A percentile compares a stretch with the other conserved stretches of the same genome.
These are phyloP conservation scores for Otus sunia DNA, from an alignment of 2,113 vertebrate genomes.

Conservation along the genomic window DNA sequence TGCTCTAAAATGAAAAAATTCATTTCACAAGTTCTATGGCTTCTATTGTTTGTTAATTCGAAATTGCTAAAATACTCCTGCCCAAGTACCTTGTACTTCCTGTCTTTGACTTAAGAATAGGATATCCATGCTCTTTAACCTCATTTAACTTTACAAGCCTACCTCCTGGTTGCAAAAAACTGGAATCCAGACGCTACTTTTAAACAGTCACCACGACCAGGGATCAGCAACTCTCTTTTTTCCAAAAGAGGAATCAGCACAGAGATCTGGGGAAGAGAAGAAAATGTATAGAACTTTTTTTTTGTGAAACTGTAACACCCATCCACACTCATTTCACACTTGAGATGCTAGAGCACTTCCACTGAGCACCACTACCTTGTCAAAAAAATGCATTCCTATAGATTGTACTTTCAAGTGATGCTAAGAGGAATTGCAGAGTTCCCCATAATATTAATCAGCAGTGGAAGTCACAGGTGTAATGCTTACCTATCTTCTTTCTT, in stretches of 20 bases:
- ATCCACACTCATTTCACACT: neutral
- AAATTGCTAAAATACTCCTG: neutral
- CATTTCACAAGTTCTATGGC: neutral
- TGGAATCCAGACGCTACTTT: constrained; percentile 92
- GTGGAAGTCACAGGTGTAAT: neutral
- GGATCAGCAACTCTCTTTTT: constrained; percentile 90
- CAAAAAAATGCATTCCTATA: neutral
- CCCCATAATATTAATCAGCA: neutral
- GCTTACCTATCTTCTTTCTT: neutral
- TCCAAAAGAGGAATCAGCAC: constrained; percentile 94
- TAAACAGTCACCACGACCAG: constrained; percentile 89
- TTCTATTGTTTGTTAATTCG: neutral
- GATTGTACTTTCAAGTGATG: neutral
- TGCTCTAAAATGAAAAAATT: neutral
- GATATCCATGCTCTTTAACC: neutral
- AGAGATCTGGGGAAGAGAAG: constrained; percentile 80
- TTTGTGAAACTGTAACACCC: neutral
- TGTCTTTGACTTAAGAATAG: neutral
- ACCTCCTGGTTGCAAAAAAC: constrained; percentile 97
- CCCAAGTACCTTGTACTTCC: neutral
- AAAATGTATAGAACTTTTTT: neutral
- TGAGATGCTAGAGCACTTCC: neutral
- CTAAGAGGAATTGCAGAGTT: neutral
- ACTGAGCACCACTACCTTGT: neutral
- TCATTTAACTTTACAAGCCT: neutral